Base-by-base conservation (phyloP, 92 coral and sea anemone species). In the Actinernus sp. region DNA sequence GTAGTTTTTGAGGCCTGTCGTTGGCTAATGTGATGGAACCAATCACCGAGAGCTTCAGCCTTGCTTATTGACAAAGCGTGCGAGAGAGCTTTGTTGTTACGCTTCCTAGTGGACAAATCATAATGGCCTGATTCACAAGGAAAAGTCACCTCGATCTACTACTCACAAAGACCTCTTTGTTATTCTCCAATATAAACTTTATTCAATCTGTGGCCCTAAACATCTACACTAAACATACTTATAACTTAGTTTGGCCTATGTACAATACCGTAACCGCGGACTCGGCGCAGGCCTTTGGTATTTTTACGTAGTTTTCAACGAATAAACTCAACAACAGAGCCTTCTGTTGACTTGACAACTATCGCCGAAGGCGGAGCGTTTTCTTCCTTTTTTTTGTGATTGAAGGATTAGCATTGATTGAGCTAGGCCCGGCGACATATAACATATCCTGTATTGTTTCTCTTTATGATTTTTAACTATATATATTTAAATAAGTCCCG, bases 401-500 rank as follows among this genome's bases (percentile, higher is more conserved):
- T 57, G 56, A 54, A 49, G 76, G 78, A 70, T 70, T 70, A 70
- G 78, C 27, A 58, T 70, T 39, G 65, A 57, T 70, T 57, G 78
- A 70, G 78, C 66, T 55, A 49, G 55, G 78, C 78, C 63, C 78
- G 57, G 43, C 57, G 78, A 70, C 66, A 70, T 70, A 44, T 70
- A 70, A 55, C 63, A 58, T 55, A 70, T 36, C 27, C 22, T 64
- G 49, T 64, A 43, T 47, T 62, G 71, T 70, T 70, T 70, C 55
- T 57, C 57, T 54, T 55, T 55, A 44, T 70, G 56, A 55, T 46
- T 52, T 55, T 57, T 57, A 33, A 41, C 58, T 65, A 57, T 49
- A 70, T 68, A 68, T 68, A 70, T 70, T 70, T 70, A 58, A 70
- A 70, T 70, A 70, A 57, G 55, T 70, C 58, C 63, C 65, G 78